A percentile compares a stretch with the other conserved stretches of the same genome.
Evolutionary conservation across 23 tunicate species (phyloP).

Genomic region (Ciona savignyi): DNA sequence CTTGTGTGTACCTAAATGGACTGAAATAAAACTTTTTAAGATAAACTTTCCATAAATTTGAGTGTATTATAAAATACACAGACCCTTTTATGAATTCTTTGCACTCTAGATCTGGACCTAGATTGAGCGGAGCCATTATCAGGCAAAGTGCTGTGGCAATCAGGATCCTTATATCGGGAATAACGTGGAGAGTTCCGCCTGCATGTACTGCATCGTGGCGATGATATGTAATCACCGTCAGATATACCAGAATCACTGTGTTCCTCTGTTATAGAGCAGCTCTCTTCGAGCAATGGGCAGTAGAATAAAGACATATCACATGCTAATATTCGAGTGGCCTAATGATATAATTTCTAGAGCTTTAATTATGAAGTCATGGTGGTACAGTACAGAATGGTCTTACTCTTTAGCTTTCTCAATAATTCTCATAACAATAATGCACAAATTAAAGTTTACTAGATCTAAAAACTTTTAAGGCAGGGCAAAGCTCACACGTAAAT

Average conservation of each 20-base stretch:
- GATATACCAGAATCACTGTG: neutral
- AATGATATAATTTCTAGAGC: no score
- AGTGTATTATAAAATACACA: neutral
- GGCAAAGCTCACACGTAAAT: no score
- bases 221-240: neutral
- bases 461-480: no score
- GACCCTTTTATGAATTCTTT: slow-evolving; percentile 27
- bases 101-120: slow-evolving; percentile 16
- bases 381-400: no score
- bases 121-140: neutral
- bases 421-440: no score
- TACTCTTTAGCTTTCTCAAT: no score
- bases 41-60: neutral
- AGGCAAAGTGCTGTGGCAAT: neutral
- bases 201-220: neutral
- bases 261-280: neutral
- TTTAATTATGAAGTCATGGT: no score
- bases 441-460: no score
- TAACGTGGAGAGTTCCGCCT: neutral
- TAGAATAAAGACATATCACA: neutral
- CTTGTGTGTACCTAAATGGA: neutral
- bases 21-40: neutral
- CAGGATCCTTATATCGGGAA: neutral
- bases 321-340: no score
- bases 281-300: neutral